Base-by-base conservation (phyloP, 2,113 vertebrate genomes). In the Lycaon pictus region DNA sequence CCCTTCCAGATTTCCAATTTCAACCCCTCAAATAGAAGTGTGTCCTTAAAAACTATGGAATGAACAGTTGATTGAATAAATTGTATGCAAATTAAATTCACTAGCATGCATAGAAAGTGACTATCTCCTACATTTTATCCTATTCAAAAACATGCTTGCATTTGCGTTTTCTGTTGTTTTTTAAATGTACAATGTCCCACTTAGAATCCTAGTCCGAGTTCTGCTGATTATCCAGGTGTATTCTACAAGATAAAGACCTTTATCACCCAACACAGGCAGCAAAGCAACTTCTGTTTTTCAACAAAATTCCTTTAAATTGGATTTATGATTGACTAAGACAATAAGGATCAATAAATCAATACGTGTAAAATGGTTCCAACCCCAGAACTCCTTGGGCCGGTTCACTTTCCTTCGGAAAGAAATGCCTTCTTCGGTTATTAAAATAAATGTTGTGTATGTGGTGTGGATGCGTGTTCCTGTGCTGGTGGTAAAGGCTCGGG, bases 301-400 rank as follows among this genome's bases (percentile, higher is more conserved):
- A 96, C 1, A 55, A 80, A 74, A 96, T 95, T 97, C 82, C 93
- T 97, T 91, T 0, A 82, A 77, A 97, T 94, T 67, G 81, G 6
- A 69, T 95, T 96, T 93, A 69, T 85, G 97, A 96, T 69, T 83
- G 87, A 93, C 62, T 20, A n/a, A 92, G 56, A 95, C 37, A 43
- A 15, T 22, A 25, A 11, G 17, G 80, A 63, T 93, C 86, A 81
- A 95, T 96, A 95, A 84, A 94, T 81, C 85, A 90, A 97, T 85
- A 90, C 72, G 93, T 77, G 48, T 22, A 79, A 3, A 51, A 58
- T 92, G 29, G 3, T 3, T 56, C 53, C 53, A 94, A 92, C 4
- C n/a, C 79, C 32, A 91, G 55, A 82, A 16, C 0, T 25, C 88
- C 77, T 95, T 92, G 53, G 72, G 20, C 37, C 35, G 82, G 76